Evolutionary conservation across 2,113 vertebrate genomes (phyloP).

Genomic region (Cyphomyrus discorhynchus): DNA sequence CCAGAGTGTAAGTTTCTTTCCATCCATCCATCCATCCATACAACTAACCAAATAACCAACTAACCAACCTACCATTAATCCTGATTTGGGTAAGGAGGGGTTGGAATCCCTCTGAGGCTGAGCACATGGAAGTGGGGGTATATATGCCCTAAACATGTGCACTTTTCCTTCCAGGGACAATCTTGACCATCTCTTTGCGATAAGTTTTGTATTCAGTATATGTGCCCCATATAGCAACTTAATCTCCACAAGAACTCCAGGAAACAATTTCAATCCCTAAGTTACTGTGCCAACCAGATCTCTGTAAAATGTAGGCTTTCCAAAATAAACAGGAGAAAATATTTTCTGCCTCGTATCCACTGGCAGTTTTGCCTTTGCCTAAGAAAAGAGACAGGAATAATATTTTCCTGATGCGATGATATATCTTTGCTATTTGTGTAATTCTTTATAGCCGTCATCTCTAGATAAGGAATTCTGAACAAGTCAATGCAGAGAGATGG

Average conservation of each 20-base stretch:
- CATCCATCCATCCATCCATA: not conserved
- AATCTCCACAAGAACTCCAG: not conserved
- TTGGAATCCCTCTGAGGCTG: not conserved
- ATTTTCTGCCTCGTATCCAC: not conserved
- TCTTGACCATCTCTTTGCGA: not conserved
- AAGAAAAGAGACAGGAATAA: not conserved
- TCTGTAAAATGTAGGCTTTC: not conserved
- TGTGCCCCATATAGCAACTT: not conserved
- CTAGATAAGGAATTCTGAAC: not conserved
- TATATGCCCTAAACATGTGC: not conserved
- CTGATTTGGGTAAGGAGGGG: not conserved
- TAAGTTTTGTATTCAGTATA: not conserved
- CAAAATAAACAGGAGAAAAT: not conserved
- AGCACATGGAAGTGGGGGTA: not conserved
- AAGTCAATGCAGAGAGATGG: not conserved
- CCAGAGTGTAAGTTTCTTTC: not conserved
- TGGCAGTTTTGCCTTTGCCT: not conserved
- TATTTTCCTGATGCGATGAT: not conserved
- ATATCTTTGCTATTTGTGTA: not conserved
- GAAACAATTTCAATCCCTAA: not conserved
- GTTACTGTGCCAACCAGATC: not conserved
- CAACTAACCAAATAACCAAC: not conserved
- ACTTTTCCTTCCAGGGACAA: not conserved
- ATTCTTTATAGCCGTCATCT: not conserved
- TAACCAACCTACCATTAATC: not conserved